phyloP scores from a whole-genome alignment of 2,797 vertebrate genomes.

The Salmo trutta region DNA sequence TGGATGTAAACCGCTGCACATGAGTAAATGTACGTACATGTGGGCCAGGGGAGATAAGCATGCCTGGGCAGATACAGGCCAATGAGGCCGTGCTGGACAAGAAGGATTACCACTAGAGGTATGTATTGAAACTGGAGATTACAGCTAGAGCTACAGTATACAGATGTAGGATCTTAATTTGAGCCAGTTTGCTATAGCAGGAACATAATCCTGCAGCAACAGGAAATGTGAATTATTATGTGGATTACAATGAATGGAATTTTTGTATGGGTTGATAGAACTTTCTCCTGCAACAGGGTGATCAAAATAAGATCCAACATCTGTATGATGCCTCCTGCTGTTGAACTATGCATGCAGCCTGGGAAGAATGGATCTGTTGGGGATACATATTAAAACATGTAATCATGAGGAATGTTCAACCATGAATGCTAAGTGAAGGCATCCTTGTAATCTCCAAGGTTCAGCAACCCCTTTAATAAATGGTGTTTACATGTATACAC shows the following conservation, averaged over 20 bases:
- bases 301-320: no score
- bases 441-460: background rate
- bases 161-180: no score
- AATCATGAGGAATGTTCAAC: background rate
- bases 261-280: no score
- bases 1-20: background rate
- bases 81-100: background rate
- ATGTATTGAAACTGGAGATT: background rate
- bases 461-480: background rate
- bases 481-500: background rate
- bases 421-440: background rate
- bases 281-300: no score
- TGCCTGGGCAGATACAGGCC: background rate
- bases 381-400: background rate
- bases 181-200: no score
- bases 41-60: background rate
- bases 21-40: background rate
- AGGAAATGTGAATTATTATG: no score
- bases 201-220: no score
- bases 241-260: no score
- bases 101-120: background rate
- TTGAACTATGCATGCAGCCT: background rate
- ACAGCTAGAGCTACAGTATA: background rate
- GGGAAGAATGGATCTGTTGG: background rate
- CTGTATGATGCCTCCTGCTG: no score